Conservation (phyloP, 2,888 invertebrate genomes). For the Lysandra bellargus region DNA sequence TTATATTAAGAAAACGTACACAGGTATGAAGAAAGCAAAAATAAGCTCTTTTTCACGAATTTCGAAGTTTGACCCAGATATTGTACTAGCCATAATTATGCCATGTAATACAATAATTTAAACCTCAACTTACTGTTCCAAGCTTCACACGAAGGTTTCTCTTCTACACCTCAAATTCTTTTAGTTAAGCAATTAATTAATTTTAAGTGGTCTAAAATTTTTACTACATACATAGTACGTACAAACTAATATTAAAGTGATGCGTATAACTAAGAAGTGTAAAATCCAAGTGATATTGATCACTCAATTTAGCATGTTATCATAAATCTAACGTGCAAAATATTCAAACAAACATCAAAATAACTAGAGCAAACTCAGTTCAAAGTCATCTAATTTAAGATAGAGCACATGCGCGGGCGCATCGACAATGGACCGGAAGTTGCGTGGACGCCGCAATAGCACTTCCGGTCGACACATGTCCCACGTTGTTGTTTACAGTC, state of each 20-base stretch:
- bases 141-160: not conserved
- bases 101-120: conserved; percentile 33
- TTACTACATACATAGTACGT: not conserved
- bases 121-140: not conserved
- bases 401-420: conserved; percentile 47
- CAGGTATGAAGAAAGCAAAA: not conserved
- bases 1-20: too few species aligned
- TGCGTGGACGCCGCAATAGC: conserved; percentile 56
- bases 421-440: conserved; percentile 68
- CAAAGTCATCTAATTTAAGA: conserved; percentile 37
- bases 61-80: conserved; percentile 49
- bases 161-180: not conserved
- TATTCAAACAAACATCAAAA: not conserved
- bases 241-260: too few species aligned
- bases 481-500: conserved; percentile 5
- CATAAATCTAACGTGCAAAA: not conserved
- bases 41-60: not conserved
- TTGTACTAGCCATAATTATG: conserved; percentile 43
- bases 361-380: conserved; percentile 7
- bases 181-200: not conserved
- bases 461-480: conserved; percentile 54
- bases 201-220: not conserved
- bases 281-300: too few species aligned
- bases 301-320: not conserved
- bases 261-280: too few species aligned